A percentile compares a stretch with the other conserved stretches of the same genome.
phyloP scores from a whole-genome alignment of 2,888 invertebrate species.

The Glyphotaelius pellucidus region DNA sequence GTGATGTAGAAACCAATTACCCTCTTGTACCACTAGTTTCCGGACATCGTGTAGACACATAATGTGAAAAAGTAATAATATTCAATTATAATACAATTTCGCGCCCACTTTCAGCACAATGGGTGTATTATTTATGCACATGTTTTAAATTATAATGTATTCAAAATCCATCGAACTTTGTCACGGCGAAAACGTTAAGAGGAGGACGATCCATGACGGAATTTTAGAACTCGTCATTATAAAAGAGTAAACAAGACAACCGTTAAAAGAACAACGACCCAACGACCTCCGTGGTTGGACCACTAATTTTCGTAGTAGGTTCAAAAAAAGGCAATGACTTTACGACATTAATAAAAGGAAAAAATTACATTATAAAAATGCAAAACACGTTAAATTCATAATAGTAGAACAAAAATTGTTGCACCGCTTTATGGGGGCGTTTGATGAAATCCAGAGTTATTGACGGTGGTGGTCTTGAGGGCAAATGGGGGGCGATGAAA shows the following conservation, averaged over 20 bases:
- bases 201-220: not conserved
- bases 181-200: not conserved
- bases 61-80: not conserved
- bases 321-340: not conserved
- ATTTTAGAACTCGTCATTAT: not conserved
- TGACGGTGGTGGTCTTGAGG: too few relatives aligned
- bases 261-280: not conserved
- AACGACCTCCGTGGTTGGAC: not conserved
- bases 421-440: too few relatives aligned
- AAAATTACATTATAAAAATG: too few relatives aligned
- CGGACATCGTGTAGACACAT: too few relatives aligned
- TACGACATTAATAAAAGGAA: too few relatives aligned
- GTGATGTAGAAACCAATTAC: too few relatives aligned
- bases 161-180: not conserved
- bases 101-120: not conserved
- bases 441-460: too few relatives aligned
- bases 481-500: too few relatives aligned
- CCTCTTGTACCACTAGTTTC: too few relatives aligned
- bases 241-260: too few relatives aligned
- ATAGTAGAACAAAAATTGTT: too few relatives aligned
- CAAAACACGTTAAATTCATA: too few relatives aligned
- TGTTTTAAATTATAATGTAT: not conserved
- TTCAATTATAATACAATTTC: not conserved
- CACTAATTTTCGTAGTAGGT: not conserved
- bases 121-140: not conserved